Percentiles rank a stretch among this genome's conserved stretches.
phyloP scores from a whole-genome alignment of 2,888 invertebrate genomes.

The Cetonia aurata region DNA sequence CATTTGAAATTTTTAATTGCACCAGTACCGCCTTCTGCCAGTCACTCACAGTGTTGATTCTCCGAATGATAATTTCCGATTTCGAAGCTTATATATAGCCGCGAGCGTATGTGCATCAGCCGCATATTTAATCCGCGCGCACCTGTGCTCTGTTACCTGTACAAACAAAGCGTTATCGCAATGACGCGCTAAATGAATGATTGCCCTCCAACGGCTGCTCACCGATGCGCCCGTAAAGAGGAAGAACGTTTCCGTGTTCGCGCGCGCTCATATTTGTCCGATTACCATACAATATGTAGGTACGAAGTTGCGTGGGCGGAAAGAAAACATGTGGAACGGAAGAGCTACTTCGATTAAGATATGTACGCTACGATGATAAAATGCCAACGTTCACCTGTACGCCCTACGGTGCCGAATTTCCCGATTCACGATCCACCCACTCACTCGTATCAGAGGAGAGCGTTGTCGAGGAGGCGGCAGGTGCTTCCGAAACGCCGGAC shows the following conservation, averaged over 20 bases:
- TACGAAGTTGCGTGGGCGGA: constrained; percentile 4
- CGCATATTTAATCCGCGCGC: too few relatives aligned
- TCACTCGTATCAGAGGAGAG: constrained; percentile 1
- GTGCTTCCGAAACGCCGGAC: constrained; percentile 11
- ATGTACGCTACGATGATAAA: constrained; percentile 27
- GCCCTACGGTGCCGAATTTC: constrained; percentile 43
- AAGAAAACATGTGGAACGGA: constrained; percentile 1
- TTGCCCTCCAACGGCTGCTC: too few relatives aligned
- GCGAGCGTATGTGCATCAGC: too few relatives aligned
- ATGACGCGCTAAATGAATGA: too few relatives aligned
- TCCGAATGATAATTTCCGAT: too few relatives aligned
- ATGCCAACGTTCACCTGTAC: constrained; percentile 33
- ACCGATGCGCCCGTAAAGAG: not conserved
- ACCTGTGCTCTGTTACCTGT: too few relatives aligned
- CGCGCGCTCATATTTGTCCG: constrained; percentile 2
- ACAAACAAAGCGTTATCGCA: too few relatives aligned
- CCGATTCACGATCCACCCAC: constrained; percentile 36
- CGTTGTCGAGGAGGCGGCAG: not conserved
- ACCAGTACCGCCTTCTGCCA: too few relatives aligned
- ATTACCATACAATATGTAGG: constrained; percentile 21
- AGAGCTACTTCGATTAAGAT: constrained; percentile 10
- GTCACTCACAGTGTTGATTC: too few relatives aligned
- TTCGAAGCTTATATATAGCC: too few relatives aligned
- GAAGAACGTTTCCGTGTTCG: constrained; percentile 19
- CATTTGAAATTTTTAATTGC: too few relatives aligned